Evolutionary conservation across 1,140 invertebrate genomes (phyloP).

Genomic region (Drosophila bifasciata): DNA sequence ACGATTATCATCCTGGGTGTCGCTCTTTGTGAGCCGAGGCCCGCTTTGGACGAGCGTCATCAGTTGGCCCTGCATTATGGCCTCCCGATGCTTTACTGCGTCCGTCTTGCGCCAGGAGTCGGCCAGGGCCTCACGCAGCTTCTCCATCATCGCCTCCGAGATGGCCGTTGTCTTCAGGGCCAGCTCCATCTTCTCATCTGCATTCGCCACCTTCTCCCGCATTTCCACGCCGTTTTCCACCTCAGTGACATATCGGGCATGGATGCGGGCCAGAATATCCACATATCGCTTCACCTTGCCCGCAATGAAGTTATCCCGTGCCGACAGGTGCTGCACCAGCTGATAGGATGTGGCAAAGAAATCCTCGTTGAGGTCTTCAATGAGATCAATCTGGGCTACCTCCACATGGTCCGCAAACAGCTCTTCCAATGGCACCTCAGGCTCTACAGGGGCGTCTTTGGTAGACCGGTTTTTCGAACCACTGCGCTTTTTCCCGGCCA

Average conservation of each 20-base stretch:
- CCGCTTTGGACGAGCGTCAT: no score
- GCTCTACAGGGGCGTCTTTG: background rate
- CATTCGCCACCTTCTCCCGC: constrained; percentile 12
- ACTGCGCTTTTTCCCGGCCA: background rate
- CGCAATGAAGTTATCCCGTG: constrained; percentile 17
- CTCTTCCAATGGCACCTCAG: background rate
- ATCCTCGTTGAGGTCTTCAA: constrained; percentile 31
- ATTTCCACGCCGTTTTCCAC: constrained; percentile 2
- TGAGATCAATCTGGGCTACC: constrained; percentile 51
- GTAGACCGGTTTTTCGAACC: background rate
- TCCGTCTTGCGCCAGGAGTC: constrained; percentile 63
- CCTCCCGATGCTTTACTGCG: constrained; percentile 21
- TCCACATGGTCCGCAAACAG: constrained; percentile 1
- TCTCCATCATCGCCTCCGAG: constrained; percentile 41
- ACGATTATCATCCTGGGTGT: background rate
- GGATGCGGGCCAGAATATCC: constrained; percentile 52
- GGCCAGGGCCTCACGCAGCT: constrained; percentile 37
- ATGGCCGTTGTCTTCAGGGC: constrained; percentile 33
- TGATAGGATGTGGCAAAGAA: constrained; percentile 50
- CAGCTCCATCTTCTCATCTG: constrained; percentile 44
- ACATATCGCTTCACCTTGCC: constrained; percentile 56
- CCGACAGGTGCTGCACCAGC: constrained; percentile 35
- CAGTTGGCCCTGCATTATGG: constrained; percentile 1
- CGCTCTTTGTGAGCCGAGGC: background rate
- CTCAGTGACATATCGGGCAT: constrained; percentile 31